These are phyloP conservation scores for Amblyraja radiata DNA, from an alignment of 2,797 vertebrate genomes.

Conservation along the genomic window DNA sequence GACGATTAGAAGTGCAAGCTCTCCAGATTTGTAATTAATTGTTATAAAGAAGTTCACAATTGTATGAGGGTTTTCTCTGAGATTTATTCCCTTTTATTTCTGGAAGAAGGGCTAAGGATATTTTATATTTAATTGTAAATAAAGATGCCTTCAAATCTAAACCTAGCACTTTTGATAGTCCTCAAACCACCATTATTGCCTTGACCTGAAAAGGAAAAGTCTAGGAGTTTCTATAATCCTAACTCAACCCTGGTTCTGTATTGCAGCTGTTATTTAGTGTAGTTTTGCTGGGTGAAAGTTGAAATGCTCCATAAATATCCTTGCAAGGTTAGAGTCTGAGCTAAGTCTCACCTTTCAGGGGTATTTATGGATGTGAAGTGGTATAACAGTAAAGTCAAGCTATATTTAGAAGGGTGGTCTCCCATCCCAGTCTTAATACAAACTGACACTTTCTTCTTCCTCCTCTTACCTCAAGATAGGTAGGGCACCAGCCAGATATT, in stretches of 20 bases:
- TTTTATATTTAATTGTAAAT: not conserved
- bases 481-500: not conserved
- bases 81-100: not conserved
- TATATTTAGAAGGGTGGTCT: not conserved
- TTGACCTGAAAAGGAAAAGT: not conserved
- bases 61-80: not conserved
- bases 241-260: not conserved
- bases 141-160: not conserved
- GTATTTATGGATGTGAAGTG: too few species aligned
- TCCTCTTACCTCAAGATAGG: not conserved
- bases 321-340: not conserved
- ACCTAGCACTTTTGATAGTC: not conserved
- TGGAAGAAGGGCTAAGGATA: not conserved
- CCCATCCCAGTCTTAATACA: not conserved
- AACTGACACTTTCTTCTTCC: not conserved
- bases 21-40: not conserved
- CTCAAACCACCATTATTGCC: not conserved
- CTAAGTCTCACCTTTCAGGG: not conserved
- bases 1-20: conserved; percentile 4
- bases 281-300: not conserved
- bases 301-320: not conserved
- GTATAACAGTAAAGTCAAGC: not conserved
- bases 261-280: not conserved
- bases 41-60: not conserved
- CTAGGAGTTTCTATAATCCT: not conserved